phyloP scores from a whole-genome alignment of 2,888 invertebrate species.

The Cheilosia variabilis region DNA sequence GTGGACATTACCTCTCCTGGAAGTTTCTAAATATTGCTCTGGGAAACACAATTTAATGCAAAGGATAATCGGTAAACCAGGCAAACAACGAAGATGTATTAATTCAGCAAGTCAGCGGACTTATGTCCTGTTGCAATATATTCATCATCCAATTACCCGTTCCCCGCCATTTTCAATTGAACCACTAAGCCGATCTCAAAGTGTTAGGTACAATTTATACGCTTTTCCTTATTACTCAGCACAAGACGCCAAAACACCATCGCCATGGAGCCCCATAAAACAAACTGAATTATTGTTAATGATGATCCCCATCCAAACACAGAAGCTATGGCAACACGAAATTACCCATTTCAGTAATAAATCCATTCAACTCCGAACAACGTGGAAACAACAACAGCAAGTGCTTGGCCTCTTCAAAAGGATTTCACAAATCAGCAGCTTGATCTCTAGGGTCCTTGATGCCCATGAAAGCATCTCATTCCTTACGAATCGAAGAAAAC shows the following conservation, averaged over 20 bases:
- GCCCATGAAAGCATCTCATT: constrained; percentile 11
- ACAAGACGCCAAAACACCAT: not conserved
- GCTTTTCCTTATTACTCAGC: constrained; percentile 22
- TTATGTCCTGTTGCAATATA: too few species aligned
- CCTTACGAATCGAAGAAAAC: constrained; percentile 28
- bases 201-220: too few species aligned
- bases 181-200: too few species aligned
- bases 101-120: too few species aligned
- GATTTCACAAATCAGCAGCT: constrained; percentile 22
- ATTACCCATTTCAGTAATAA: constrained; percentile 5
- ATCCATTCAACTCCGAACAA: not conserved
- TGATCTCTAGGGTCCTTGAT: constrained; percentile 20
- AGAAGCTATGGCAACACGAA: not conserved
- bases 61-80: too few species aligned
- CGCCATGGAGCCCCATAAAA: not conserved
- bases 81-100: too few species aligned
- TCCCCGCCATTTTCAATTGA: too few species aligned
- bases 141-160: too few species aligned
- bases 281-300: not conserved
- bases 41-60: too few species aligned
- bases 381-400: not conserved
- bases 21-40: too few species aligned
- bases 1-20: too few species aligned
- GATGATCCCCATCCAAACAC: not conserved
- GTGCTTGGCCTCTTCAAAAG: not conserved